Conservation (phyloP, 2,797 vertebrate genomes). For the Nothura maculosa region DNA sequence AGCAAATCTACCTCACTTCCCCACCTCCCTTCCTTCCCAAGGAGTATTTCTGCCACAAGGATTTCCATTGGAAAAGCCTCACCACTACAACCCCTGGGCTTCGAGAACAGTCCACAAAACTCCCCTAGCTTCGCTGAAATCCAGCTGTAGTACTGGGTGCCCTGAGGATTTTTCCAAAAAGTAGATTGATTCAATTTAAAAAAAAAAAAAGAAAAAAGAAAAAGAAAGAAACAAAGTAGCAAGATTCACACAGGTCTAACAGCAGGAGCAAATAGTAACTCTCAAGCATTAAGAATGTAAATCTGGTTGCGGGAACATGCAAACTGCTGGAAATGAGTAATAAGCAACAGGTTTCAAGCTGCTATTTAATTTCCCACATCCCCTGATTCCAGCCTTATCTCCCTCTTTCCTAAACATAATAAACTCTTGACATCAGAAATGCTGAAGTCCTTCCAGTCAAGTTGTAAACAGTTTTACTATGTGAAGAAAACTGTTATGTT, state of each 20-base stretch:
- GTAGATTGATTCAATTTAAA: neutral
- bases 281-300: neutral
- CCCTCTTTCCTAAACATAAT: neutral
- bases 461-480: neutral
- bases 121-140: neutral
- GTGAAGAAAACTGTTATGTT: neutral
- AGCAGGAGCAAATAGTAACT: neutral
- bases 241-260: neutral
- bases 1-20: too few species aligned
- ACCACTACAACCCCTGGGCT: neutral
- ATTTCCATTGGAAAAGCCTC: neutral
- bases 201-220: too few species aligned
- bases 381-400: neutral
- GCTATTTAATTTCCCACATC: neutral
- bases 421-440: neutral
- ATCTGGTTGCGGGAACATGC: neutral
- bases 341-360: neutral
- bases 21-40: too few species aligned
- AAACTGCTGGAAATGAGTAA: neutral
- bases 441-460: neutral
- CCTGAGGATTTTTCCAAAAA: neutral
- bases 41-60: neutral
- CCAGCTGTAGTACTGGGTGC: neutral
- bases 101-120: fast-evolving
- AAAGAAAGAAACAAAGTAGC: fast-evolving